These are phyloP conservation scores for Nixonia krombeini DNA, from an alignment of 1,140 invertebrate species.

Conservation along the genomic window DNA sequence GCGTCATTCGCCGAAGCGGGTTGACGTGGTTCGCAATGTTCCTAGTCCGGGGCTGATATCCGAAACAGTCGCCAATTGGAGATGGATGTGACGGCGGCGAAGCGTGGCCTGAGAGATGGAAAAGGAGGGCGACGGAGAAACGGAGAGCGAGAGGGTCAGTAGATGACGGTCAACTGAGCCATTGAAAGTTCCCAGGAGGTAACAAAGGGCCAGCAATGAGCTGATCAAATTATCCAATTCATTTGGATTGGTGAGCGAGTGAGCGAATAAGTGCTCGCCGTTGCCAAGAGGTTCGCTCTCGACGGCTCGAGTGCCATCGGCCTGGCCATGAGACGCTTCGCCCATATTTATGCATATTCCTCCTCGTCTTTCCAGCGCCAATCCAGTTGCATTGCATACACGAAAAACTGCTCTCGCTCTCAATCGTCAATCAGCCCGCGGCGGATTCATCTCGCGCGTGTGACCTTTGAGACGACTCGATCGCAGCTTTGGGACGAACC, in stretches of 20 bases:
- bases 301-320: slow-evolving; percentile 46
- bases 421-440: slow-evolving; percentile 50
- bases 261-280: slow-evolving; percentile 60
- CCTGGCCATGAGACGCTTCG: slow-evolving; percentile 51
- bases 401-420: slow-evolving; percentile 10
- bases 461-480: slow-evolving; percentile 33
- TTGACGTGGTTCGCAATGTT: too few species aligned
- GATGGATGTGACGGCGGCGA: slow-evolving; percentile 43
- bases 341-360: slow-evolving; percentile 62
- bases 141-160: slow-evolving; percentile 15
- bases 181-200: slow-evolving; percentile 72
- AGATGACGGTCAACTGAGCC: slow-evolving; percentile 62
- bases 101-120: slow-evolving; percentile 17
- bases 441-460: slow-evolving; percentile 25
- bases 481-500: slow-evolving; percentile 12
- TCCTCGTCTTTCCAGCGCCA: slow-evolving; percentile 10
- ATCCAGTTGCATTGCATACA: slow-evolving; percentile 3
- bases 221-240: slow-evolving; percentile 73
- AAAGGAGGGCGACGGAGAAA: slow-evolving; percentile 5
- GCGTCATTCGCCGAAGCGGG: too few species aligned
- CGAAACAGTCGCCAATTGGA: slow-evolving; percentile 34
- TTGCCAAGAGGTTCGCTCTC: slow-evolving; percentile 34
- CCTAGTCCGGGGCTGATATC: too few species aligned
- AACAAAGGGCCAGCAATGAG: slow-evolving; percentile 72
- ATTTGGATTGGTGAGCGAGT: slow-evolving; percentile 70